These are phyloP conservation scores for Drosophila pruinosa DNA, from an alignment of 1,140 invertebrate genomes.

Conservation along the genomic window DNA sequence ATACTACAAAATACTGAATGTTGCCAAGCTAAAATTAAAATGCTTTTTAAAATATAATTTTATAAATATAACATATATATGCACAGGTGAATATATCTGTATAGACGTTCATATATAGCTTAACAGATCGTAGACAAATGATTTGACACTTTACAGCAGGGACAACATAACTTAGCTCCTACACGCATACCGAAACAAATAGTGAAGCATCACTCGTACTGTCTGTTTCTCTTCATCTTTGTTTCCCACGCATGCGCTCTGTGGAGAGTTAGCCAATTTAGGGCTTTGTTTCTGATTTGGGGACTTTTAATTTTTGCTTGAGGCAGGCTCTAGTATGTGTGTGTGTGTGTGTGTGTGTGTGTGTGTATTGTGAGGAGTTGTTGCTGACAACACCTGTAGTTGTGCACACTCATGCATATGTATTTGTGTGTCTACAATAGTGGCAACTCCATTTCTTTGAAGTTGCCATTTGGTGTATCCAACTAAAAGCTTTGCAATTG, in stretches of 20 bases:
- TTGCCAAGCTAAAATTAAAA: neutral
- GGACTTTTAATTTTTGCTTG: constrained; percentile 77
- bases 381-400: constrained; percentile 19
- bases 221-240: constrained; percentile 2
- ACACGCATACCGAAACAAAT: constrained; percentile 29
- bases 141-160: constrained; percentile 24
- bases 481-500: constrained; percentile 4
- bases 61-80: neutral
- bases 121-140: constrained; percentile 30
- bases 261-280: constrained; percentile 63
- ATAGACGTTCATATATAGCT: neutral
- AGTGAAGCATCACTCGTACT: constrained; percentile 33
- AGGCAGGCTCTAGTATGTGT: constrained; percentile 58
- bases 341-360: constrained; percentile 5
- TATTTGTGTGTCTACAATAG: neutral
- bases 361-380: constrained; percentile 23
- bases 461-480: constrained; percentile 21
- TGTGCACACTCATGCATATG: neutral
- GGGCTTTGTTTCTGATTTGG: constrained; percentile 45
- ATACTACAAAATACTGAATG: constrained; percentile 16
- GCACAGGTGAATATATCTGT: neutral
- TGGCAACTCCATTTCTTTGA: constrained; percentile 30
- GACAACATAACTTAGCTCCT: neutral
- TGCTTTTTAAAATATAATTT: neutral
- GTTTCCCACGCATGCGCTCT: constrained; percentile 65